Conservation (phyloP, 2,888 invertebrate species). For the Ophonus ardosiacus region DNA sequence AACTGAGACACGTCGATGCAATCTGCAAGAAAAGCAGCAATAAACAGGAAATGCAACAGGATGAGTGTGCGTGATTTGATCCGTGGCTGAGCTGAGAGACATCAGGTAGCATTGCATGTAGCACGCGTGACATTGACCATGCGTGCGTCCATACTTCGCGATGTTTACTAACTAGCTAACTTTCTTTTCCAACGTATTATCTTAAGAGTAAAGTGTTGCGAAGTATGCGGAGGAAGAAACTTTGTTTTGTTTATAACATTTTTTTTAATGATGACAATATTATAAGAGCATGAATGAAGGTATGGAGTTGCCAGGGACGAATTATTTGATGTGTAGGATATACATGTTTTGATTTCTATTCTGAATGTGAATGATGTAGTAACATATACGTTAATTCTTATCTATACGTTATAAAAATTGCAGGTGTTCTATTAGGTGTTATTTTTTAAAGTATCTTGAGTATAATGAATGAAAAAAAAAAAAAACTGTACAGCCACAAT, state of each 20-base stretch:
- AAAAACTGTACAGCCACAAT: no score
- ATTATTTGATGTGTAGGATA: not conserved
- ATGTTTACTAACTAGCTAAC: slow-evolving; percentile 13
- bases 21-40: slow-evolving; percentile 22
- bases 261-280: not conserved
- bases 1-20: slow-evolving; percentile 6
- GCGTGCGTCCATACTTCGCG: slow-evolving; percentile 6
- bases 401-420: no score
- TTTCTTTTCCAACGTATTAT: not conserved
- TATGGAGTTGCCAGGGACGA: no score
- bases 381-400: not conserved
- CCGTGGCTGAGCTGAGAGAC: not conserved
- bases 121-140: slow-evolving; percentile 24
- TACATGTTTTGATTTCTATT: not conserved
- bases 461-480: no score
- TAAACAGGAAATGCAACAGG: slow-evolving; percentile 29
- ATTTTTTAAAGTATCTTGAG: no score
- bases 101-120: not conserved
- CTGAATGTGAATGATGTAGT: not conserved
- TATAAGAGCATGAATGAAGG: no score
- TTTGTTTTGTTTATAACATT: not conserved
- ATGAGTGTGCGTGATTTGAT: slow-evolving; percentile 23
- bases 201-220: not conserved
- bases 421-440: no score
- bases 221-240: slow-evolving; percentile 9